Conservation (phyloP, 2,888 invertebrate species). For the Torymus auratus region DNA sequence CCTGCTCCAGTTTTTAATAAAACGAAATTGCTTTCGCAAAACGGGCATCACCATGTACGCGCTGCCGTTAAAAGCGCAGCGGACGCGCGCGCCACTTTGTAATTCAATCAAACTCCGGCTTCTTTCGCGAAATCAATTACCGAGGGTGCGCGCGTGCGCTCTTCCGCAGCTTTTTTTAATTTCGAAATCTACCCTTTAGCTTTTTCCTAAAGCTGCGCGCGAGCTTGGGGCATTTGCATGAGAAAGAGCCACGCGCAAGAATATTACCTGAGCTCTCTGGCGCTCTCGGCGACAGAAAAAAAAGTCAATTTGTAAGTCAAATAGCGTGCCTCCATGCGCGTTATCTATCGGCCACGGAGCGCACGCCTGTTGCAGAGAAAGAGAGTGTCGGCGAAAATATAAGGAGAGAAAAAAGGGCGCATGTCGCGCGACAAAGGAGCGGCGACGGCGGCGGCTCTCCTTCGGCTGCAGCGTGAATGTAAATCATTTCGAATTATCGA, state of each 20-base stretch:
- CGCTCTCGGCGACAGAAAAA: slow-evolving; percentile 23
- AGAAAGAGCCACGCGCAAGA: slow-evolving; percentile 49
- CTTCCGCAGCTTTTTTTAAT: slow-evolving; percentile 20
- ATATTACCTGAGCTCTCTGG: slow-evolving; percentile 49
- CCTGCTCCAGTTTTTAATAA: slow-evolving; percentile 14
- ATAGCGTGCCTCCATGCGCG: slow-evolving; percentile 10
- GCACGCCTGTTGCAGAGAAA: slow-evolving; percentile 25
- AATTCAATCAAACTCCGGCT: slow-evolving; percentile 52
- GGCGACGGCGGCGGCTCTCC: neutral
- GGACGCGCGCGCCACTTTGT: slow-evolving; percentile 22
- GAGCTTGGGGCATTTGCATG: slow-evolving; percentile 37
- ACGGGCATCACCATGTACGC: neutral
- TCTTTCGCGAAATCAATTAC: slow-evolving; percentile 49
- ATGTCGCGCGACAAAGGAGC: slow-evolving; percentile 22
- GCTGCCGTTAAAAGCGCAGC: neutral
- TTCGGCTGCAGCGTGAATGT: slow-evolving; percentile 6
- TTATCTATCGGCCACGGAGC: neutral
- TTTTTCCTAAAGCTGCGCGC: slow-evolving; percentile 8
- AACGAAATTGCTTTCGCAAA: too few relatives aligned
- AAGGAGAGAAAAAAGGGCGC: neutral
- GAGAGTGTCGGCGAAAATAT: slow-evolving; percentile 2
- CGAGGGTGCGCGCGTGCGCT: neutral
- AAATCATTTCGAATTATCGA: slow-evolving; percentile 48
- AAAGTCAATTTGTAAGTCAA: slow-evolving; percentile 54
- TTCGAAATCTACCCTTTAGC: slow-evolving; percentile 35